Percentiles rank a stretch among this genome's conserved stretches.
Evolutionary conservation across 2,888 invertebrate genomes (phyloP).

Genomic region (Mechanitis messenoides): DNA sequence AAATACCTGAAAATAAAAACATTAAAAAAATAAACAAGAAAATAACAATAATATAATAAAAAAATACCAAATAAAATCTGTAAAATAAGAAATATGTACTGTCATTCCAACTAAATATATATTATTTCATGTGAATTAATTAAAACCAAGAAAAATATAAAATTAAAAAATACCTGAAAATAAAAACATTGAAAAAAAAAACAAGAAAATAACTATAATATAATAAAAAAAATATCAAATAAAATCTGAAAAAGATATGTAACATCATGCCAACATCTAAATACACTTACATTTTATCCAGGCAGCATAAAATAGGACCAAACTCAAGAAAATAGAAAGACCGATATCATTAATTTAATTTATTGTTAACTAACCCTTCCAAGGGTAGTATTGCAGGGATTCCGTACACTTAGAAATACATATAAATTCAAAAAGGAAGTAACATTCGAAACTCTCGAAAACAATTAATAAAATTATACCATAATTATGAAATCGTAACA

Average conservation of each 20-base stretch:
- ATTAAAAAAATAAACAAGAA: conserved; percentile 6
- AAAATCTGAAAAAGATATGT: conserved; percentile 18
- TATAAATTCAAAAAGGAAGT: conserved; percentile 69
- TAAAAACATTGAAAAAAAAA: conserved; percentile 22
- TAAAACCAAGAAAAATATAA: conserved; percentile 8
- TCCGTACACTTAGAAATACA: conserved; percentile 64
- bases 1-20: not conserved
- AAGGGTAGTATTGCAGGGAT: conserved; percentile 59
- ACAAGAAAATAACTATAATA: conserved; percentile 10
- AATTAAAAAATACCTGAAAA: conserved; percentile 22
- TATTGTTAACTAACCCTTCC: conserved; percentile 67
- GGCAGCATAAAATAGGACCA: conserved; percentile 40
- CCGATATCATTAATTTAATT: conserved; percentile 43
- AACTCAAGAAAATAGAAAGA: conserved; percentile 31
- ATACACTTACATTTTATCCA: conserved; percentile 56
- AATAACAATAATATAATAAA: conserved; percentile 10
- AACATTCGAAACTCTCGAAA: conserved; percentile 61
- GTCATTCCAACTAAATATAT: no score
- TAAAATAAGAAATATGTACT: conserved; percentile 18
- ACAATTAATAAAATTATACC: conserved; percentile 48
- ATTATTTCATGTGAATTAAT: no score
- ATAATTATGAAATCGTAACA: conserved; percentile 49
- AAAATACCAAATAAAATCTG: conserved; percentile 9
- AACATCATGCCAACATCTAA: conserved; percentile 27
- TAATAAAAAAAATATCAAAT: conserved; percentile 21